Conservation (phyloP, 2,797 vertebrate genomes). For the Dipus sagitta region DNA sequence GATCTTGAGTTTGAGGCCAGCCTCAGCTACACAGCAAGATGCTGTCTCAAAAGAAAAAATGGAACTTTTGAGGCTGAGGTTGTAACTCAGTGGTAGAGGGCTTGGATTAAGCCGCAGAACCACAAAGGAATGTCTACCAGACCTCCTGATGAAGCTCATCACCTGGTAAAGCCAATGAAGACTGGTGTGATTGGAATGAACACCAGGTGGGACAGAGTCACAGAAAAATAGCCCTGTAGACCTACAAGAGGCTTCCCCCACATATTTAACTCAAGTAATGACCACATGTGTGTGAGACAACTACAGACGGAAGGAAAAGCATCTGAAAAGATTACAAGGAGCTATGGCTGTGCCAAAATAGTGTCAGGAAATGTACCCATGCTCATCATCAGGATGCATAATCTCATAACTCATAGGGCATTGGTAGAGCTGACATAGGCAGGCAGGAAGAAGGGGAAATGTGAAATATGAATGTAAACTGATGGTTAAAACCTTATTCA, state of each 20-base stretch:
- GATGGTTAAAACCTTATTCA: too few species aligned
- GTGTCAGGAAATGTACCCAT: neutral
- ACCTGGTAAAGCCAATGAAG: neutral
- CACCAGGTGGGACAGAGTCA: neutral
- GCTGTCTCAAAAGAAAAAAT: neutral
- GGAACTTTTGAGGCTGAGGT: neutral
- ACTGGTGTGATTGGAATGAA: neutral
- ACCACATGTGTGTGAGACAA: neutral
- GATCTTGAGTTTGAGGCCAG: neutral
- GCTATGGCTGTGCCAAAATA: too few species aligned
- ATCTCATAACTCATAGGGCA: neutral
- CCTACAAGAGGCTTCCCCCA: too few species aligned
- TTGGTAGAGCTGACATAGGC: too few species aligned
- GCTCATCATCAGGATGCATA: neutral
- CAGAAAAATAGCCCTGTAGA: neutral
- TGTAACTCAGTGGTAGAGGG: neutral
- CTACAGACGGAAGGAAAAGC: neutral
- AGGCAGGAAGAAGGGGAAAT: too few species aligned
- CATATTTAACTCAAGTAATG: neutral
- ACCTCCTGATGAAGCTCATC: neutral
- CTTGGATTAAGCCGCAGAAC: neutral
- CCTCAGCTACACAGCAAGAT: too few species aligned
- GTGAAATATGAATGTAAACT: too few species aligned
- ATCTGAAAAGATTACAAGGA: neutral
- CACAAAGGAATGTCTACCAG: neutral